Evolutionary conservation across 2,797 vertebrate genomes (phyloP), one percentile per base, ranked within the genome.

Genomic region (Scolopax bukidnonensis): DNA sequence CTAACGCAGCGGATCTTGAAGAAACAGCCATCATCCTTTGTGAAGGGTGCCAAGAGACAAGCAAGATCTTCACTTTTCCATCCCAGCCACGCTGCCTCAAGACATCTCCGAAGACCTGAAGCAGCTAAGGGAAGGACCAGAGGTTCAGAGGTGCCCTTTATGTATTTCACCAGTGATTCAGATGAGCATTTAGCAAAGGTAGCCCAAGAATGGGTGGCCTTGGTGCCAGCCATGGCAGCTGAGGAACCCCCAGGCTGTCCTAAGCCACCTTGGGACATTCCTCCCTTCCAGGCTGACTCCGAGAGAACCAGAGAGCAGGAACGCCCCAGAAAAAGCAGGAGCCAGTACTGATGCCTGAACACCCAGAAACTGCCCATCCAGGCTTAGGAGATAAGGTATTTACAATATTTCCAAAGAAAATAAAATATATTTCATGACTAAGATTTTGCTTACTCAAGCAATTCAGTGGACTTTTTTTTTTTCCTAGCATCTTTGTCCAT

Each of bases 161-260:
- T 5, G 5, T 11, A 16, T 43, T 61, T 41, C 48, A 20, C 11
- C 1, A 0, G 11, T 6, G 19, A 12, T 33, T 17, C 33, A 36
- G 51, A 5, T 45, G 64, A 87, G 54, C 13, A 11, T 20, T 40
- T 2, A 43, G 41, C 77, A 87, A 45, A 38, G 12, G 60, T 0
- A 54, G 19, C 19, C 65, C 21, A 83, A 45, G 54, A 47, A 73
- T 0, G 4, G 9, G 4, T 20, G 36, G 25, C 28, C 54, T 73
- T 1, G 0, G 17, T 11, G 43, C 11, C 1, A 3, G 13, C 8
- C 59, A 60, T 2, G 1, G 38, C 83, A 82, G 38, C 28, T 3
- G 2, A 17, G 47, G 27, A 75, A 33, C 38, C 73, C 53, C 4
- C 6, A 41, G 33, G 53, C 12, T 61, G 28, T 40, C 18, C 76